A percentile compares a stretch with the other conserved stretches of the same genome.
Conservation (phyloP, 2,797 vertebrate genomes). For the Trachops cirrhosus region DNA sequence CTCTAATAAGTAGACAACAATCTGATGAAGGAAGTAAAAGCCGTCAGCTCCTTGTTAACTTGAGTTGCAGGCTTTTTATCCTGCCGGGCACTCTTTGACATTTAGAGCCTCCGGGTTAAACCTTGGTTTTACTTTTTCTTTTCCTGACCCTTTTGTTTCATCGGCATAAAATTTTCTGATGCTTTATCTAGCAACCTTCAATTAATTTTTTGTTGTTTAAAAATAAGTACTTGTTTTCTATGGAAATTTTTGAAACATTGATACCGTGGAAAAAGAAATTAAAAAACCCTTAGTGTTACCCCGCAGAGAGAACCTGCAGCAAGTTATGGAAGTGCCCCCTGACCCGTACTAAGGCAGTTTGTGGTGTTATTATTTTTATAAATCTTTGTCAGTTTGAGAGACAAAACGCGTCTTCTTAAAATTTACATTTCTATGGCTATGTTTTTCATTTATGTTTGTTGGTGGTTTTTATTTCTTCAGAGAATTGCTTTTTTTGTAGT, state of each 20-base stretch:
- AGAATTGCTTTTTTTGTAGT: constrained; percentile 10
- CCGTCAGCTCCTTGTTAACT: constrained; percentile 44
- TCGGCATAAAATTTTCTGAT: constrained; percentile 6
- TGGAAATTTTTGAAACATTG: not conserved
- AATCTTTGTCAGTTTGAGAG: not conserved
- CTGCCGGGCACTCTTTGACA: not conserved
- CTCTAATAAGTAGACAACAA: constrained; percentile 30
- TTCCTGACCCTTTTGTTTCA: constrained; percentile 34
- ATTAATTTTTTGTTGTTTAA: constrained; percentile 47
- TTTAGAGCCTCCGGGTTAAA: constrained; percentile 49
- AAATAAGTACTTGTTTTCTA: constrained; percentile 15
- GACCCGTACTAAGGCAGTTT: not conserved
- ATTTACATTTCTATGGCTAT: not conserved
- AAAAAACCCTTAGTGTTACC: not conserved
- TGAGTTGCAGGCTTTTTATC: constrained; percentile 3
- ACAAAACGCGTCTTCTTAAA: constrained; percentile 1
- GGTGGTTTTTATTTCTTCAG: constrained; percentile 31
- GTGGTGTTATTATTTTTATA: not conserved
- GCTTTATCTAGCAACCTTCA: not conserved
- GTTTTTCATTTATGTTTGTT: not conserved
- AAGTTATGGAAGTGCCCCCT: not conserved
- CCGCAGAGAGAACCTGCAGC: not conserved
- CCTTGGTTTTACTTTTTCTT: not conserved
- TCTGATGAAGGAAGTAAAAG: constrained; percentile 41
- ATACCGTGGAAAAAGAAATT: not conserved